phyloP scores from a whole-genome alignment of 2,888 invertebrate species.

The Empis livida region DNA sequence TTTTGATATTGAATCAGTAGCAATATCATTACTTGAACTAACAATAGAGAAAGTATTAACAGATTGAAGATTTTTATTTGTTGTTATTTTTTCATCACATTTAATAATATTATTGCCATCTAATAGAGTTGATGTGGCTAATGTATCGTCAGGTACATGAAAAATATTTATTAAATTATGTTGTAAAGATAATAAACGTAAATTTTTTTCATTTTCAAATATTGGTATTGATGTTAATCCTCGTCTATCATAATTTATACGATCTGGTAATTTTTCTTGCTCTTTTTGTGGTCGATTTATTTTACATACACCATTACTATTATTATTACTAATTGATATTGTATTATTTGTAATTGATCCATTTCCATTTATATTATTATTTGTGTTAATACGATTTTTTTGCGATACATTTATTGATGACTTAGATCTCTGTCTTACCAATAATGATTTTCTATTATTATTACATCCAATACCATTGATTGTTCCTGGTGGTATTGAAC shows the following conservation, averaged over 20 bases:
- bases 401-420: not conserved
- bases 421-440: not conserved
- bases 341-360: not conserved
- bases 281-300: constrained; percentile 60
- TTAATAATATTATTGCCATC: not conserved
- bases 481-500: not conserved
- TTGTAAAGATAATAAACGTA: constrained; percentile 77
- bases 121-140: constrained; percentile 3
- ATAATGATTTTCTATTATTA: not conserved
- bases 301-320: constrained; percentile 38
- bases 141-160: constrained; percentile 30
- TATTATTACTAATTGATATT: not conserved
- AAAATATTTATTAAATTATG: constrained; percentile 68
- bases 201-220: constrained; percentile 66
- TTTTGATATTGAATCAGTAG: not conserved
- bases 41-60: no score
- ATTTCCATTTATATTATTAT: not conserved
- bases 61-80: not conserved
- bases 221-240: constrained; percentile 70
- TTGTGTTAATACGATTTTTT: not conserved
- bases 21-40: not conserved
- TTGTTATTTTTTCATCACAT: not conserved
- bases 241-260: constrained; percentile 75
- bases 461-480: not conserved
- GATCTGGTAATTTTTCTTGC: constrained; percentile 71